A percentile compares a stretch with the other conserved stretches of the same genome.
These are phyloP conservation scores for Dolichallabes microphthalmus DNA, from an alignment of 2,113 vertebrate genomes.

Conservation along the genomic window DNA sequence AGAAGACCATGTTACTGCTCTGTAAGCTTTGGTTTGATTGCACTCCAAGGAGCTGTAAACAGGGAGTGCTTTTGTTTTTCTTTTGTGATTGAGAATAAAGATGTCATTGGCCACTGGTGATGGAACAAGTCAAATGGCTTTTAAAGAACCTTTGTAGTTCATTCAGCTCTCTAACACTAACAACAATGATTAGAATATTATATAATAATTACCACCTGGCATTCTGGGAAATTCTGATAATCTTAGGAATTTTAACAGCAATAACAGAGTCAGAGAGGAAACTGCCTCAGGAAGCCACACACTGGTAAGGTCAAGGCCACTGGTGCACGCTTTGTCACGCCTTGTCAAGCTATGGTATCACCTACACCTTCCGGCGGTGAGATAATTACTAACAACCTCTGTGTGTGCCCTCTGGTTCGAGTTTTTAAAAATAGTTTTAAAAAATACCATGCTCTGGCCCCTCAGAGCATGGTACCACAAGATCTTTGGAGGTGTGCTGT, in stretches of 20 bases:
- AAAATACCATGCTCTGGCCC: neutral
- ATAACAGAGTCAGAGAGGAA: neutral
- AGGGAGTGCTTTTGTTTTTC: neutral
- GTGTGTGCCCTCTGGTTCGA: neutral
- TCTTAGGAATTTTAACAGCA: neutral
- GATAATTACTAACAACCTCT: neutral
- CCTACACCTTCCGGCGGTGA: no score
- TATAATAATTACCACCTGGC: neutral
- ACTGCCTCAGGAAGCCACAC: neutral
- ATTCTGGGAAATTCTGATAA: neutral
- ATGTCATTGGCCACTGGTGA: neutral
- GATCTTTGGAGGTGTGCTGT: no score
- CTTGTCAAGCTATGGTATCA: neutral
- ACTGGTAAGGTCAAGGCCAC: neutral
- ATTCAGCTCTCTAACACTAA: neutral
- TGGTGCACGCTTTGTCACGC: neutral
- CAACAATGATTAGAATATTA: neutral
- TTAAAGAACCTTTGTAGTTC: neutral
- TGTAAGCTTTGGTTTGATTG: neutral
- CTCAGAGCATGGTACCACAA: no score
- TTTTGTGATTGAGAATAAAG: neutral
- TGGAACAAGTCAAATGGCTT: neutral
- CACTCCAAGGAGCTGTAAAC: neutral
- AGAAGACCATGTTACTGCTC: slow-evolving; percentile 42
- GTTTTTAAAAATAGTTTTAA: neutral